Conservation (phyloP, 2,113 vertebrate species). For the Otocyon megalotis region DNA sequence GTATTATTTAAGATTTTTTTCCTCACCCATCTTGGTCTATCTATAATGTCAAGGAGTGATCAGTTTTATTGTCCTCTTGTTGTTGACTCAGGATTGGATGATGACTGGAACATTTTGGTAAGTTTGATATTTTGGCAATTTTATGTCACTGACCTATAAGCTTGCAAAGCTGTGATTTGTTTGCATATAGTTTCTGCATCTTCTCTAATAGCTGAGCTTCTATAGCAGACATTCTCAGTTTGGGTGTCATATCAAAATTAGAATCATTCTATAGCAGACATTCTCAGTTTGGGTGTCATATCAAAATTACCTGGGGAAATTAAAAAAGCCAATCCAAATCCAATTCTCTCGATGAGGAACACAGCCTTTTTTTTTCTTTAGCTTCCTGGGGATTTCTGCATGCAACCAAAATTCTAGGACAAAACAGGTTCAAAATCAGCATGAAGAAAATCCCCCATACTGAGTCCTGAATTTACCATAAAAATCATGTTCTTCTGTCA, state of each 20-base stretch:
- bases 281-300: background rate
- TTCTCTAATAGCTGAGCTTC: background rate
- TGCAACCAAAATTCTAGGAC: background rate
- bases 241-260: background rate
- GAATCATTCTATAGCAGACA: background rate
- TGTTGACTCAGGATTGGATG: background rate
- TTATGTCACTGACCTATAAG: background rate
- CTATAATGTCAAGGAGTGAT: background rate
- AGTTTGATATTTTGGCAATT: background rate
- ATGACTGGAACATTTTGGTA: background rate
- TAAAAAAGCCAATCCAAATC: background rate
- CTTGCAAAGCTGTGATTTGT: background rate
- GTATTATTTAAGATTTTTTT: background rate
- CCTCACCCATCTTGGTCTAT: background rate
- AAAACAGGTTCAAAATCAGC: background rate
- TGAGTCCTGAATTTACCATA: background rate
- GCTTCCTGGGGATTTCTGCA: background rate
- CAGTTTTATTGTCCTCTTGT: background rate
- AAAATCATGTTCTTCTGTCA: background rate
- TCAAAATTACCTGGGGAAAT: background rate
- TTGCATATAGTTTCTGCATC: background rate
- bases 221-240: background rate
- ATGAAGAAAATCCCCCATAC: background rate
- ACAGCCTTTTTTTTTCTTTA: background rate
- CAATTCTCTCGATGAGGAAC: background rate